A percentile compares a stretch with the other conserved stretches of the same genome.
These are phyloP conservation scores for Halcyon malimbica DNA, from an alignment of 2,113 vertebrate species.

Conservation along the genomic window DNA sequence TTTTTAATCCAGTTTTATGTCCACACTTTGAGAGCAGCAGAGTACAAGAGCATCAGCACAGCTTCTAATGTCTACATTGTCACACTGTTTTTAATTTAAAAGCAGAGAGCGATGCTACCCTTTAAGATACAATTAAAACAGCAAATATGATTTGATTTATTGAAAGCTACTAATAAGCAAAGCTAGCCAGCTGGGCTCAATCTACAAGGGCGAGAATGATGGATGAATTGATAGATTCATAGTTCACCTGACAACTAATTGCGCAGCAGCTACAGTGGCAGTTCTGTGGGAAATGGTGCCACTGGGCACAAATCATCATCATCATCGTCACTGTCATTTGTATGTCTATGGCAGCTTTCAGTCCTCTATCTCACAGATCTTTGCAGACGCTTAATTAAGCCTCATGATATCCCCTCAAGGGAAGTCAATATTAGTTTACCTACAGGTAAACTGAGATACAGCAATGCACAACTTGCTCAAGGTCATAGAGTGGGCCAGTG, in stretches of 20 bases:
- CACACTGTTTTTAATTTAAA: conserved; percentile 63
- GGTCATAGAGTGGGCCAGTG: conserved; percentile 51
- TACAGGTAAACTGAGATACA: conserved; percentile 66
- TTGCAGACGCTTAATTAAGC: conserved; percentile 53
- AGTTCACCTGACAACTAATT: conserved; percentile 64
- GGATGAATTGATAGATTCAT: conserved; percentile 61
- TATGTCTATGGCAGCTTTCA: background rate
- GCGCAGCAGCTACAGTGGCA: background rate
- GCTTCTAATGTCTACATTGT: background rate
- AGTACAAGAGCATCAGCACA: background rate
- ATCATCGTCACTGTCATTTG: background rate
- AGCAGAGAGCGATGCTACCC: conserved; percentile 15
- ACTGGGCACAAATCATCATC: conserved; percentile 39
- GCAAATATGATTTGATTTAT: conserved; percentile 67
- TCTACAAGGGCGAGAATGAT: background rate
- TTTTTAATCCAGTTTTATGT: background rate
- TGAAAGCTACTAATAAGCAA: conserved; percentile 65
- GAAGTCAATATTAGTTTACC: conserved; percentile 69
- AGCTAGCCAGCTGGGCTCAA: conserved; percentile 46
- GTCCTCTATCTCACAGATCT: background rate
- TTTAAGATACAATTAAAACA: conserved; percentile 72
- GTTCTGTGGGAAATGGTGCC: conserved; percentile 11
- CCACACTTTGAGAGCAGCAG: background rate
- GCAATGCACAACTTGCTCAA: conserved; percentile 41
- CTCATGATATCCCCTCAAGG: conserved; percentile 38